Evolutionary conservation across 2,113 vertebrate genomes (phyloP), one percentile per base, ranked within the genome.

Genomic region (Mus musculus): DNA sequence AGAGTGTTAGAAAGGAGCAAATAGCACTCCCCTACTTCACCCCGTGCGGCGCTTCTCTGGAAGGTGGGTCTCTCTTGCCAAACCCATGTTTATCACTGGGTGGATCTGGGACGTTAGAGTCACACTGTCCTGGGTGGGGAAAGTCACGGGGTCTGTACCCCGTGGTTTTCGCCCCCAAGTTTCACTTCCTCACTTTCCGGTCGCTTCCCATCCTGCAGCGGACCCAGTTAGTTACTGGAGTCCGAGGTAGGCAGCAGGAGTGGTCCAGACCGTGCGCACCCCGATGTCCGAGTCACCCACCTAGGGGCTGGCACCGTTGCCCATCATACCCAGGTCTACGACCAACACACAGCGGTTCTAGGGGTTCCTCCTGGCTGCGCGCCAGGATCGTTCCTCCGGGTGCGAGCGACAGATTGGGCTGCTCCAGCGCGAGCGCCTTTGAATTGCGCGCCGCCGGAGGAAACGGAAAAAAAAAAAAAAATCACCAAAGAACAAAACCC

Each of bases 161-260:
- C 92, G 75, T 75, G 88, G 95, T 91, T 78, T 90, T 93, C 46
- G 72, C 88, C 96, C 96, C 97, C 82, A 94, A 95, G 95, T 98
- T 98, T 97, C 97, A 98, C 96, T 98, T 98, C 97, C 97, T 97
- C 95, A 78, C 97, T 90, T 97, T 92, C 95, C 10, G 16, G 61
- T 75, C 67, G 30, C 95, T 94, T 96, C 67, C 90, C 24, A 89
- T 76, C 90, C 88, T 17, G 28, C 76, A 87, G 93, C 89, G 33
- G 49, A 88, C 91, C 87, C 94, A 56, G 54, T 61, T 73, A 52
- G 54, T 61, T 76, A 56, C 96, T 39, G 11, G 52, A 86, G 91
- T 97, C 82, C 84, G 89, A 88, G 95, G 94, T 94, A 94, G 89
- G 97, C 94, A 96, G 96, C 59, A 87, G 93, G 96, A 92, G 95